A percentile compares a stretch with the other conserved stretches of the same genome.
These are phyloP conservation scores for Cinara cedri DNA, from an alignment of 2,888 invertebrate genomes.

Conservation along the genomic window DNA sequence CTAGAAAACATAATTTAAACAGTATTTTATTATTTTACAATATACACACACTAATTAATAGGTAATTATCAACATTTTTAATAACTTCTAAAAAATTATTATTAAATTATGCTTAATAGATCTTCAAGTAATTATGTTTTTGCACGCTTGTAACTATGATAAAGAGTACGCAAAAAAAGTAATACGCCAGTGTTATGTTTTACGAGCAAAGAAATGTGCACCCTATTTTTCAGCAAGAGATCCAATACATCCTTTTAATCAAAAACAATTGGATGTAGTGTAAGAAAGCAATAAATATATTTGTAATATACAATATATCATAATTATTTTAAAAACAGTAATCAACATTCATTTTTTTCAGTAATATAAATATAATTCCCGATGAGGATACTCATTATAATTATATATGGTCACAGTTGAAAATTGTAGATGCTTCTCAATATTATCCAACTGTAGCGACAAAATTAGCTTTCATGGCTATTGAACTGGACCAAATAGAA, in stretches of 20 bases:
- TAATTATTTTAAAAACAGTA: neutral
- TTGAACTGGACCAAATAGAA: slow-evolving; percentile 59
- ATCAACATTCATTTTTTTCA: neutral
- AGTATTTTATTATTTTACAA: neutral
- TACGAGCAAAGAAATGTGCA: slow-evolving; percentile 59
- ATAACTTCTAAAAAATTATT: neutral
- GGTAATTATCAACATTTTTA: neutral
- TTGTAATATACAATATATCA: neutral
- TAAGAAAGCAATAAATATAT: slow-evolving; percentile 42
- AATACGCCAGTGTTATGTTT: slow-evolving; percentile 59
- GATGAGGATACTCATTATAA: slow-evolving; percentile 49
- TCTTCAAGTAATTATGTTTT: slow-evolving; percentile 59
- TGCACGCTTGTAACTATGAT: slow-evolving; percentile 59
- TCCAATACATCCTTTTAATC: slow-evolving; percentile 57
- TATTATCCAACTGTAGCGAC: slow-evolving; percentile 59
- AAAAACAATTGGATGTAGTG: slow-evolving; percentile 58
- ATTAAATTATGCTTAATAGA: slow-evolving; percentile 57
- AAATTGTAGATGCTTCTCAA: slow-evolving; percentile 58
- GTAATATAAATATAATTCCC: slow-evolving; percentile 46
- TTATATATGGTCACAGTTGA: slow-evolving; percentile 58
- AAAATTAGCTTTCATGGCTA: slow-evolving; percentile 60
- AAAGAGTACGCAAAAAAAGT: slow-evolving; percentile 60
- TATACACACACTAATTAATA: neutral
- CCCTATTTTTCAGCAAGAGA: slow-evolving; percentile 59
- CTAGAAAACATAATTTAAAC: slow-evolving; percentile 3